These are phyloP conservation scores for Psammodynastes pulverulentus DNA, from an alignment of 2,113 vertebrate genomes.

Conservation along the genomic window DNA sequence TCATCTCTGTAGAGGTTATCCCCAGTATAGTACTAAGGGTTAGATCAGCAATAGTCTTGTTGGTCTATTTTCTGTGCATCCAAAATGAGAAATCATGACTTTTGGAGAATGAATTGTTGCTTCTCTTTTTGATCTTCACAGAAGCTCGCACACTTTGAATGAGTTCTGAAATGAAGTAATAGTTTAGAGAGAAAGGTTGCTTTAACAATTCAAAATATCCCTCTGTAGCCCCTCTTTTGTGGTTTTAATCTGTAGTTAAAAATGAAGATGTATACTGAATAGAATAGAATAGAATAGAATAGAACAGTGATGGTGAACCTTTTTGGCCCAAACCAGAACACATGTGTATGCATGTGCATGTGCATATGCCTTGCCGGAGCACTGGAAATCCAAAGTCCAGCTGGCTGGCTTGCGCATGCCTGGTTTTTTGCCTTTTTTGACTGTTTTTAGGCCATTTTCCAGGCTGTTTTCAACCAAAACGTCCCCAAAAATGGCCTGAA, in stretches of 20 bases:
- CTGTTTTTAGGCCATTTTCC: too few species aligned
- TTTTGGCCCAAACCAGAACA: too few species aligned
- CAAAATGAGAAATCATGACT: not conserved
- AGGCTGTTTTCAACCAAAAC: too few species aligned
- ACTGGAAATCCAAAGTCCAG: too few species aligned
- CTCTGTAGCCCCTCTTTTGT: not conserved
- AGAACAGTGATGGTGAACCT: too few species aligned
- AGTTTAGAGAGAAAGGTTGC: not conserved
- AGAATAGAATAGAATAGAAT: not conserved
- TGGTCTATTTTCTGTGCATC: not conserved
- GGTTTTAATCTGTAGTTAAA: not conserved
- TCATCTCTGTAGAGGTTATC: not conserved
- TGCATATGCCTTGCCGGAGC: too few species aligned
- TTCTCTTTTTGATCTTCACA: not conserved
- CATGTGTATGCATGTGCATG: too few species aligned
- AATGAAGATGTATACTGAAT: not conserved
- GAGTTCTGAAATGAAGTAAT: not conserved
- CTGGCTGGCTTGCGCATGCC: too few species aligned
- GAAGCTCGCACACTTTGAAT: not conserved
- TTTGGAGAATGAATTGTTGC: not conserved
- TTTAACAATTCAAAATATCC: not conserved
- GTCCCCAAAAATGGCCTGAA: too few species aligned
- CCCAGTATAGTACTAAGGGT: not conserved
- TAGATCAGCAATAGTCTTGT: not conserved
- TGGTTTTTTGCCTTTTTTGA: too few species aligned